Evolutionary conservation across 2,113 vertebrate species (phyloP).

Genomic region (Pollachius pollachius): DNA sequence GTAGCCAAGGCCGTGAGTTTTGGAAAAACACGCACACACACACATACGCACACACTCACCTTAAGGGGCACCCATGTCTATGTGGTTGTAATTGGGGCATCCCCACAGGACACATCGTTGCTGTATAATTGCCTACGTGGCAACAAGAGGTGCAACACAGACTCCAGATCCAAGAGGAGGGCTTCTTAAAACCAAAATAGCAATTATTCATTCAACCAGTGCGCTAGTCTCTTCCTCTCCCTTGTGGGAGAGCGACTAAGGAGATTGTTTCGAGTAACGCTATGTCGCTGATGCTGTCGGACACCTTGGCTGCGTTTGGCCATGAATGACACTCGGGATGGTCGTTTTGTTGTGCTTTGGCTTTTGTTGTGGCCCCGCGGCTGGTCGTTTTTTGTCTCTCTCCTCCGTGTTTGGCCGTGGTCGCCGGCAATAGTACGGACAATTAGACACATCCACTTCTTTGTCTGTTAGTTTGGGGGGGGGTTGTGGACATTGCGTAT

Average conservation of each 20-base stretch:
- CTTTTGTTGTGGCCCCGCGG: background rate
- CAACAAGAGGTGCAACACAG: constrained; percentile 37
- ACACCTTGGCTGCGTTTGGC: constrained; percentile 22
- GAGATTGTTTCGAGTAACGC: background rate
- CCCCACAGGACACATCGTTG: constrained; percentile 46
- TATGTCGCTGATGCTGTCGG: constrained; percentile 1
- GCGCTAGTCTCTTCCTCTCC: background rate
- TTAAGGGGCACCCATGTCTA: too few species aligned
- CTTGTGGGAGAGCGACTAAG: constrained; percentile 8
- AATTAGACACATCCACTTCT: too few species aligned
- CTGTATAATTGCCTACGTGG: constrained; percentile 40
- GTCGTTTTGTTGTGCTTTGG: constrained; percentile 3
- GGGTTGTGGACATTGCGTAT: too few species aligned
- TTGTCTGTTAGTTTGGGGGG: too few species aligned
- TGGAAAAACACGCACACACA: background rate
- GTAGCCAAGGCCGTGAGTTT: background rate
- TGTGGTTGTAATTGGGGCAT: constrained; percentile 52
- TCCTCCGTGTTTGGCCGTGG: background rate
- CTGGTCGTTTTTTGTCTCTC: background rate
- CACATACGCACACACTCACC: background rate
- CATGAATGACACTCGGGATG: constrained; percentile 24
- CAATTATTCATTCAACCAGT: constrained; percentile 12
- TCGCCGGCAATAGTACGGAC: too few species aligned
- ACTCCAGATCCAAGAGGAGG: constrained; percentile 5
- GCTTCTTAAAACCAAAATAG: constrained; percentile 36